Conservation (phyloP, 1,140 invertebrate genomes). For the Wiebesia pumilae region DNA sequence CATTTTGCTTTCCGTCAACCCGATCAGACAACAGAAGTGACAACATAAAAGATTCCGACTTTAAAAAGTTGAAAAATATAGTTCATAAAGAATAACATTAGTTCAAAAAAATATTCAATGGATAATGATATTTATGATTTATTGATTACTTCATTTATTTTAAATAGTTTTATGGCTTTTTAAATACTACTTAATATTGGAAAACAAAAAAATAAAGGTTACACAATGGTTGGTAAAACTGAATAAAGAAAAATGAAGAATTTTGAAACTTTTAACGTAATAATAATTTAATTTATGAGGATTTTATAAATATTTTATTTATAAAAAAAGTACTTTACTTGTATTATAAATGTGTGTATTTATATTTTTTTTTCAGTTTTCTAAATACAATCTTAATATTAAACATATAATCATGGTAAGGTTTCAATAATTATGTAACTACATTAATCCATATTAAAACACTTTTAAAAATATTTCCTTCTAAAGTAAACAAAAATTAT, state of each 20-base stretch:
- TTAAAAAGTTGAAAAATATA: conserved; percentile 26
- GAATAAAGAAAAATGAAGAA: conserved; percentile 10
- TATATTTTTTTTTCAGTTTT: neutral
- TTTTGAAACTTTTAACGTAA: conserved; percentile 24
- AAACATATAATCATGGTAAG: neutral
- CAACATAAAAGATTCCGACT: neutral
- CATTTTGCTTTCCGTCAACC: conserved; percentile 43
- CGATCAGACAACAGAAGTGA: neutral
- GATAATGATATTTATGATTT: neutral
- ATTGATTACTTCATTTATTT: neutral
- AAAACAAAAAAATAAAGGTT: neutral
- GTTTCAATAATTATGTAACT: neutral
- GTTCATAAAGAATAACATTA: neutral
- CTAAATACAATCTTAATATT: neutral
- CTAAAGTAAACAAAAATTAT: neutral
- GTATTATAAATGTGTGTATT: neutral
- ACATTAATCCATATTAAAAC: no score
- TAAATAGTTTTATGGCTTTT: no score
- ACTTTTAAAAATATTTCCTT: neutral
- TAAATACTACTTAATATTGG: neutral
- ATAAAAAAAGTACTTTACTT: neutral
- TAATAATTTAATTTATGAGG: neutral
- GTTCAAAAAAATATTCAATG: neutral
- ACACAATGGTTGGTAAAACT: conserved; percentile 30
- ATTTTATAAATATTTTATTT: neutral